Evolutionary conservation across 2,888 invertebrate species (phyloP).

Genomic region (Agrenia bidenticulata): DNA sequence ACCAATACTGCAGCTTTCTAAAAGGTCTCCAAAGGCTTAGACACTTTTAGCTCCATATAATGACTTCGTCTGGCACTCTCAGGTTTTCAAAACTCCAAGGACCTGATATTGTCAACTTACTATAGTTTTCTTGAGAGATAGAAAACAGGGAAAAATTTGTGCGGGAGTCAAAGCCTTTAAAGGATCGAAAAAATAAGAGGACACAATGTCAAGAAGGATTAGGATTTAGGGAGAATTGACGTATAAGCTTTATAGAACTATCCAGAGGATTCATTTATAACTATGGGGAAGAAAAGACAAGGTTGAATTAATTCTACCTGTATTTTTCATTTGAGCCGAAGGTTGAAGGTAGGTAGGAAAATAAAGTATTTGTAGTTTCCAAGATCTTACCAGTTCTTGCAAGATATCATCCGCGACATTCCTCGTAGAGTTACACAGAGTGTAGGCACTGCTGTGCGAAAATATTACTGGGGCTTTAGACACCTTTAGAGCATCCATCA

Average conservation of each 20-base stretch:
- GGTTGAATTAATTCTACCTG: neutral
- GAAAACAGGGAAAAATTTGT: neutral
- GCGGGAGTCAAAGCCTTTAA: neutral
- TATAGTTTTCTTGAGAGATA: neutral
- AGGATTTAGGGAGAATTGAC: neutral
- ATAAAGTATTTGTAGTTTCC: neutral
- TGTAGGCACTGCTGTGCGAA: conserved; percentile 64
- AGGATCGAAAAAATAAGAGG: neutral
- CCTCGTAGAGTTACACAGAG: conserved; percentile 64
- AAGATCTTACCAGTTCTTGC: conserved; percentile 60
- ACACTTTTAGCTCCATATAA: no score
- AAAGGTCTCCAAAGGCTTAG: no score
- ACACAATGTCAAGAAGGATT: conserved; percentile 4
- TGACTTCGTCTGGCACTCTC: no score
- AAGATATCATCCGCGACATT: conserved; percentile 67
- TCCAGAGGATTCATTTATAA: neutral
- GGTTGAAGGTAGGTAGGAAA: neutral
- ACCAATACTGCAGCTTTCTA: no score
- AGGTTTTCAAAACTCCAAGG: neutral
- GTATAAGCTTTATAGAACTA: neutral
- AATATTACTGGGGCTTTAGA: conserved; percentile 21
- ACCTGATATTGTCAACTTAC: neutral
- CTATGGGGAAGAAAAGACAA: no score
- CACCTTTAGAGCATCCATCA: conserved; percentile 63
- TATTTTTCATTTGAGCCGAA: neutral